Evolutionary conservation across 2,113 vertebrate species (phyloP), one percentile per base, ranked within the genome.

Genomic region (Grammomys dolichurus): DNA sequence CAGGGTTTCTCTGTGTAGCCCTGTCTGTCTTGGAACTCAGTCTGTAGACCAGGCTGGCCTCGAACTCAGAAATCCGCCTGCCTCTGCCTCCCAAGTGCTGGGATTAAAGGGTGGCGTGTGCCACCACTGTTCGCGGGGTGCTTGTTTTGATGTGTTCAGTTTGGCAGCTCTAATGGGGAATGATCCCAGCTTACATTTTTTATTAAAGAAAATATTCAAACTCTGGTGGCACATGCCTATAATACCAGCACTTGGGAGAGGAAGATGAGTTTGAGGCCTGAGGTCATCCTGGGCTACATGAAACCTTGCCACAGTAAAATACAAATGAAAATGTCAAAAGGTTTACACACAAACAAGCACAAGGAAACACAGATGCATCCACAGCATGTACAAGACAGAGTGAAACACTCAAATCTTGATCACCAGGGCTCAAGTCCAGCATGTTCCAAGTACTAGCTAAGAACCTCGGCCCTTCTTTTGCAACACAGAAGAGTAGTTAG

Each of bases 131-230:
- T 40, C 40, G 40, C 40, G 40, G 40, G 40, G 40, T 40, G 40
- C 40, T 40, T 40, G 40, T 40, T 40, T 40, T 40, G 40, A 40
- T 40, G 40, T 40, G 40, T 40, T 40, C 40, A 40, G 40, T 40
- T 40, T 40, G 40, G 40, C 40, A 40, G 40, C 40, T 40, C 40
- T 40, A 40, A 40, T 40, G 40, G 40, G 40, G 40, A 40, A 40
- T 40, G 40, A 40, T 40, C n/a, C 81, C 36, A 31, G 58, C 4
- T 43, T 67, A 82, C 7, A 51, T 72, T 84, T 89, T 40, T 58
- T 73, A n/a, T 89, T 70, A 85, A 85, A 20, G 24, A 86, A 94
- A 72, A 31, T 82, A 82, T 88, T 94, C 89, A 87, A 24, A 36
- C 84, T 48, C 28, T 51, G 63, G 63, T 36, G 26, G 81, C 58